A percentile compares a stretch with the other conserved stretches of the same genome.
Conservation (phyloP, 92 coral and sea anemone species). For the Porites divaricata region DNA sequence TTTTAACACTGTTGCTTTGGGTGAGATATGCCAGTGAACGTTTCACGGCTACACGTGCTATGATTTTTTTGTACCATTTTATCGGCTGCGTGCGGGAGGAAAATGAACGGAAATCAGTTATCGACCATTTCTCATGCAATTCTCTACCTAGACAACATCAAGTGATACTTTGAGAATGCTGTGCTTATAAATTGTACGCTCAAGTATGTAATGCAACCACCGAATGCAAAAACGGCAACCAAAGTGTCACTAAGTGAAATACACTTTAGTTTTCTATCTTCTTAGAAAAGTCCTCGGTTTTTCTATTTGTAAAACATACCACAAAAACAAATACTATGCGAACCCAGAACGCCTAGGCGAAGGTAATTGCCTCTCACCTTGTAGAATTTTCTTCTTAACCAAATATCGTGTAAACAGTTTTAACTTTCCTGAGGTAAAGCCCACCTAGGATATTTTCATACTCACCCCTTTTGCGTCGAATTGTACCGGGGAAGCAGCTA, state of each 20-base stretch:
- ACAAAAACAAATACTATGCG: background rate
- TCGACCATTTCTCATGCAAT: slow-evolving; percentile 9
- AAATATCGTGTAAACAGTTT: slow-evolving; percentile 36
- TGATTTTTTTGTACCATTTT: slow-evolving; percentile 34
- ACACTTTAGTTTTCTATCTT: slow-evolving; percentile 17
- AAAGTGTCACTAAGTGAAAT: slow-evolving; percentile 10
- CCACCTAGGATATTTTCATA: slow-evolving; percentile 18
- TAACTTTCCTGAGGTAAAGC: slow-evolving; percentile 26
- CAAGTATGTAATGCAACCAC: slow-evolving; percentile 34
- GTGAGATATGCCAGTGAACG: slow-evolving; percentile 37
- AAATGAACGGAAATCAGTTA: background rate
- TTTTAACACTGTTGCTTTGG: slow-evolving; percentile 38
- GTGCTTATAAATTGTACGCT: slow-evolving; percentile 29
- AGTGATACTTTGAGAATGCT: slow-evolving; percentile 31
- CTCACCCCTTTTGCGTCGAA: slow-evolving; percentile 77
- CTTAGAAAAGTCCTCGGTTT: slow-evolving; percentile 1
- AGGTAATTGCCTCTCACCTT: slow-evolving; percentile 25
- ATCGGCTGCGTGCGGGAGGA: background rate
- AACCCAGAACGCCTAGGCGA: slow-evolving; percentile 14
- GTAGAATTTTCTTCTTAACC: slow-evolving; percentile 4
- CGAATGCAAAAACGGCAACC: slow-evolving; percentile 7
- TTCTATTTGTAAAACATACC: background rate
- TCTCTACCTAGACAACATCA: slow-evolving; percentile 3
- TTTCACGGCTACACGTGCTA: slow-evolving; percentile 31
- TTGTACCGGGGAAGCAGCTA: slow-evolving; percentile 67